Conservation (phyloP, 1,140 invertebrate species). For the Pentalonia nigronervosa region DNA sequence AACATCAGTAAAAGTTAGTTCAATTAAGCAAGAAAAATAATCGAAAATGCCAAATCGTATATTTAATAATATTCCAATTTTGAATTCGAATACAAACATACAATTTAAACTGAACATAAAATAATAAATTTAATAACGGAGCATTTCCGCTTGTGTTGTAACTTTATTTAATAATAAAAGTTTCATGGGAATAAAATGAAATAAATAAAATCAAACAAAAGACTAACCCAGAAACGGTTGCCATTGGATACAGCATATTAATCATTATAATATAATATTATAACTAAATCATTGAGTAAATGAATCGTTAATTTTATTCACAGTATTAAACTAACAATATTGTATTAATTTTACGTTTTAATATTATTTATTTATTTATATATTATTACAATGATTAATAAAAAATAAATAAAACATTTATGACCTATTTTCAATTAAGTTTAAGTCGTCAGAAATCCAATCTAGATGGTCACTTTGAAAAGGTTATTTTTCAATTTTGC, state of each 20-base stretch:
- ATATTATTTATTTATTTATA: background rate
- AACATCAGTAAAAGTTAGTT: slow-evolving; percentile 16
- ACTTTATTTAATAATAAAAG: slow-evolving; percentile 49
- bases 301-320: background rate
- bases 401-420: too few relatives aligned
- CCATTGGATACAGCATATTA: slow-evolving; percentile 22
- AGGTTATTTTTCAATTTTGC: background rate
- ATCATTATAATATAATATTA: background rate
- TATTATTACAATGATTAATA: background rate
- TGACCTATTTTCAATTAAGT: background rate
- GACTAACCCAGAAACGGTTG: slow-evolving; percentile 21
- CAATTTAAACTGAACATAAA: slow-evolving; percentile 34
- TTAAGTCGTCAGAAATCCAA: background rate
- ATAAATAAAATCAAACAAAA: slow-evolving; percentile 37
- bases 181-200: slow-evolving; percentile 35
- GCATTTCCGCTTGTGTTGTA: background rate
- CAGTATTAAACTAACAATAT: background rate
- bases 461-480: background rate
- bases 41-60: background rate
- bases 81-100: slow-evolving; percentile 38
- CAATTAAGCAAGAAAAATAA: background rate
- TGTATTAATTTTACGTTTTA: background rate
- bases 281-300: background rate
- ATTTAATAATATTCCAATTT: background rate
- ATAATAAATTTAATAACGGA: slow-evolving; percentile 46